Percentiles rank a stretch among this genome's conserved stretches.
These are phyloP conservation scores for Boulengeromyrus knoepffleri DNA, from an alignment of 2,113 vertebrate genomes.

Conservation along the genomic window DNA sequence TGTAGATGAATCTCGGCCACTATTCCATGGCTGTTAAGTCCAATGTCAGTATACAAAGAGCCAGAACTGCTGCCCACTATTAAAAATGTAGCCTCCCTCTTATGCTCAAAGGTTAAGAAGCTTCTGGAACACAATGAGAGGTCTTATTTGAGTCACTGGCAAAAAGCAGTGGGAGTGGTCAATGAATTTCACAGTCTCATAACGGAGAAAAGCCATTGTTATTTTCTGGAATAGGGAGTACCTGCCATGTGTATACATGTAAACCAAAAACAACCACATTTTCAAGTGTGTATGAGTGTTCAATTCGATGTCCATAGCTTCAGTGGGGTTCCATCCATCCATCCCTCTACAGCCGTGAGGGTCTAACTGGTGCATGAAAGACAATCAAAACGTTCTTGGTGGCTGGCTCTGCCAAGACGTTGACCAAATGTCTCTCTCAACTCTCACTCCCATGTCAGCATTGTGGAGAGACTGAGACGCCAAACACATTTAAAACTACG, in stretches of 20 bases:
- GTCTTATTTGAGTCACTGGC: neutral
- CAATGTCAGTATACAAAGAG: neutral
- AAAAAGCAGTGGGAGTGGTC: neutral
- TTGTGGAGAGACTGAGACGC: slow-evolving; percentile 1
- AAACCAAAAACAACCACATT: neutral
- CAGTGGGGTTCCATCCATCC: neutral
- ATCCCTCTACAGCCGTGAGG: neutral
- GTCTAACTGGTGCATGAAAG: neutral
- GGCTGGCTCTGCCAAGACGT: neutral
- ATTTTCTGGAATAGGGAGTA: neutral
- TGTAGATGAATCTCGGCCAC: neutral
- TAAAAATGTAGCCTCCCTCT: neutral
- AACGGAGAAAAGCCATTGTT: neutral
- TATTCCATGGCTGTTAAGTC: neutral
- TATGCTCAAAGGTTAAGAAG: neutral
- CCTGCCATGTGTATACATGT: neutral
- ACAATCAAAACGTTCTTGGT: neutral
- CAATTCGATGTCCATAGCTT: neutral
- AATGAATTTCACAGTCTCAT: neutral
- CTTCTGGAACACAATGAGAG: neutral
- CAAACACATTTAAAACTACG: slow-evolving; percentile 58
- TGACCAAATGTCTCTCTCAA: neutral
- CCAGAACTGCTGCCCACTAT: neutral
- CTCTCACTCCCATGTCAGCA: neutral
- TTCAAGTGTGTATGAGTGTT: neutral